A percentile compares a stretch with the other conserved stretches of the same genome.
These are phyloP conservation scores for Murina feae DNA, from an alignment of 2,113 vertebrate genomes.

Conservation along the genomic window DNA sequence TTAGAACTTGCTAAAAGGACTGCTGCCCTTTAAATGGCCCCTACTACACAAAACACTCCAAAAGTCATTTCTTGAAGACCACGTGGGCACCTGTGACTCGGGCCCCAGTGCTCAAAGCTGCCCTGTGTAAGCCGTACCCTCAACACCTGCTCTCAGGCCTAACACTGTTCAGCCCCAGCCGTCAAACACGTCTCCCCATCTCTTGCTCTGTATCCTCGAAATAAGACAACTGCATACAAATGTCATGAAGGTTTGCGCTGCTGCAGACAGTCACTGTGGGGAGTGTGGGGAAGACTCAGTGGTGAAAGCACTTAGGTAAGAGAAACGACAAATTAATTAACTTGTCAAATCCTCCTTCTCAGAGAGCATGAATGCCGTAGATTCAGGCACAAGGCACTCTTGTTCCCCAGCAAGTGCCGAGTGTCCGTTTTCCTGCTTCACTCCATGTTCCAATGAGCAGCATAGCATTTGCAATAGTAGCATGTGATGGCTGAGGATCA, in stretches of 20 bases:
- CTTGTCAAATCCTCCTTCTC: not conserved
- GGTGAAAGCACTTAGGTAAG: not conserved
- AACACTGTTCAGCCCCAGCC: not conserved
- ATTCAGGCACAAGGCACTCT: not conserved
- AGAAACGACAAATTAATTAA: not conserved
- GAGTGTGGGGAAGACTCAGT: not conserved
- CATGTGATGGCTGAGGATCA: not conserved
- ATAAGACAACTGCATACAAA: not conserved
- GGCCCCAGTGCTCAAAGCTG: not conserved
- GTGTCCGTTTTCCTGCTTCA: not conserved
- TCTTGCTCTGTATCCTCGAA: not conserved
- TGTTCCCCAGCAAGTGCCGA: not conserved
- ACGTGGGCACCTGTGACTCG: not conserved
- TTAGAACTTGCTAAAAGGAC: not conserved
- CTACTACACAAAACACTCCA: not conserved
- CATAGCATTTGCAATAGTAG: not conserved
- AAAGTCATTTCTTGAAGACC: not conserved
- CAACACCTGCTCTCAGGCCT: not conserved
- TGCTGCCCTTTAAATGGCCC: not conserved
- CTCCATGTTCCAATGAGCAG: not conserved
- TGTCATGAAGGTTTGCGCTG: not conserved
- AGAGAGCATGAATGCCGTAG: not conserved
- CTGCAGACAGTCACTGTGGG: not conserved
- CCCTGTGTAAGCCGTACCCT: not conserved
- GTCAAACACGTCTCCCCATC: not conserved